Conservation (phyloP, 2,888 invertebrate genomes). For the Alentia gelatinosa region DNA sequence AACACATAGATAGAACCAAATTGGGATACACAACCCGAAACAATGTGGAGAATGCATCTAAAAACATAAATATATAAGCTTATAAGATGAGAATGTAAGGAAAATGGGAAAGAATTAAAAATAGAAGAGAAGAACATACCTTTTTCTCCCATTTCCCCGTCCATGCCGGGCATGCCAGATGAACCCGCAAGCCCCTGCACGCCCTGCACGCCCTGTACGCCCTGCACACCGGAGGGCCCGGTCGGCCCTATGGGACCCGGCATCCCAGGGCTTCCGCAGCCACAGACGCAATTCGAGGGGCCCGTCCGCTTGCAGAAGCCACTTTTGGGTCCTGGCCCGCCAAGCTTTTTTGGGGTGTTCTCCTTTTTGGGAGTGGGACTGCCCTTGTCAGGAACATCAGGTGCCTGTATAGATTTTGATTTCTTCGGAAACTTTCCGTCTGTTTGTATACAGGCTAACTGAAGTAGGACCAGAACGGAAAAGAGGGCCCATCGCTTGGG, state of each 20-base stretch:
- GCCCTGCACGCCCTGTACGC: conserved; percentile 64
- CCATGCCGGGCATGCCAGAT: conserved; percentile 59
- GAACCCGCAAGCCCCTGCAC: conserved; percentile 62
- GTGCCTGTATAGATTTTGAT: not conserved
- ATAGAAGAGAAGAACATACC: conserved; percentile 8
- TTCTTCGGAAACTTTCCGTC: conserved; percentile 20
- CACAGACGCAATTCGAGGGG: not conserved
- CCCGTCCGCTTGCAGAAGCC: not conserved
- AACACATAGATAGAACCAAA: no score
- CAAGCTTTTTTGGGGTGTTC: not conserved
- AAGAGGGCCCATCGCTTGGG: no score
- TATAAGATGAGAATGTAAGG: no score
- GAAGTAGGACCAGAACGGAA: not conserved
- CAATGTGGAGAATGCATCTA: no score
- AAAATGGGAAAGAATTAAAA: not conserved
- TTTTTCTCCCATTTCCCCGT: conserved; percentile 39
- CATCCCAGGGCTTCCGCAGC: conserved; percentile 51
- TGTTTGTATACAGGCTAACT: not conserved
- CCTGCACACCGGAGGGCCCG: conserved; percentile 63
- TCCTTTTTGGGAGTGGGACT: not conserved
- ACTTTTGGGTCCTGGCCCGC: not conserved
- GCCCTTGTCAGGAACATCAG: not conserved
- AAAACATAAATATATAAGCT: no score
- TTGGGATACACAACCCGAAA: no score
- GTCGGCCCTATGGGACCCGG: conserved; percentile 52